Evolutionary conservation across 2,888 invertebrate species (phyloP).

Genomic region (Drosophila quinaria): DNA sequence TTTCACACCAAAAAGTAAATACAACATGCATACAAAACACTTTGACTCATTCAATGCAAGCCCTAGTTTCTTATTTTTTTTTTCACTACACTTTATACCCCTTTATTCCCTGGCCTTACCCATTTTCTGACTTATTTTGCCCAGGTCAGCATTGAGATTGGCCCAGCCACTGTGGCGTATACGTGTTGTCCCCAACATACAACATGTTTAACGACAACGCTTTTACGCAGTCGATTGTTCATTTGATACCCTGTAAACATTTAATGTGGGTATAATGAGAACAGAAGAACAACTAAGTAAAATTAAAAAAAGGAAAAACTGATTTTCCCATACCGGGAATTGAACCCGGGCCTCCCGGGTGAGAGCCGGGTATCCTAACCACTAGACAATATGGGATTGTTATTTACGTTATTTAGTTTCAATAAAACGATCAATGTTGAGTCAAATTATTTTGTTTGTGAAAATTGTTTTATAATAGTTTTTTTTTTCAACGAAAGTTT

Average conservation of each 20-base stretch:
- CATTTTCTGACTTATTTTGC: conserved; percentile 9
- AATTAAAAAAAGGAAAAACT: not conserved
- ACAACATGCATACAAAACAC: conserved; percentile 19
- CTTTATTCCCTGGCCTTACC: not conserved
- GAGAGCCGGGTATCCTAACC: too few relatives aligned
- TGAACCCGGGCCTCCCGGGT: too few relatives aligned
- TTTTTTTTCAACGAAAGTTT: conserved; percentile 8
- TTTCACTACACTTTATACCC: not conserved
- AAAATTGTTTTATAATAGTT: not conserved
- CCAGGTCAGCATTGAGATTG: conserved; percentile 49
- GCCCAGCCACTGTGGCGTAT: conserved; percentile 65
- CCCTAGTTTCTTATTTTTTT: conserved; percentile 3
- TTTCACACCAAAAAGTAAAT: conserved; percentile 64
- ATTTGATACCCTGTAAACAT: conserved; percentile 7
- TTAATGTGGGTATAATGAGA: not conserved
- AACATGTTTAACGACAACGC: conserved; percentile 43
- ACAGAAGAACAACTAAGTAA: not conserved
- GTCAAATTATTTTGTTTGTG: not conserved
- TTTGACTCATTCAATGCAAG: conserved; percentile 65
- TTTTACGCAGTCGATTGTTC: conserved; percentile 42
- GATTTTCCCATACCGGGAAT: too few relatives aligned
- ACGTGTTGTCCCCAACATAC: conserved; percentile 46
- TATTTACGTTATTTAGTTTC: not conserved
- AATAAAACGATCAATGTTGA: not conserved
- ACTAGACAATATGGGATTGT: too few relatives aligned